A percentile compares a stretch with the other conserved stretches of the same genome.
Evolutionary conservation across 1,140 invertebrate species (phyloP).

Genomic region (Colletes latitarsis): DNA sequence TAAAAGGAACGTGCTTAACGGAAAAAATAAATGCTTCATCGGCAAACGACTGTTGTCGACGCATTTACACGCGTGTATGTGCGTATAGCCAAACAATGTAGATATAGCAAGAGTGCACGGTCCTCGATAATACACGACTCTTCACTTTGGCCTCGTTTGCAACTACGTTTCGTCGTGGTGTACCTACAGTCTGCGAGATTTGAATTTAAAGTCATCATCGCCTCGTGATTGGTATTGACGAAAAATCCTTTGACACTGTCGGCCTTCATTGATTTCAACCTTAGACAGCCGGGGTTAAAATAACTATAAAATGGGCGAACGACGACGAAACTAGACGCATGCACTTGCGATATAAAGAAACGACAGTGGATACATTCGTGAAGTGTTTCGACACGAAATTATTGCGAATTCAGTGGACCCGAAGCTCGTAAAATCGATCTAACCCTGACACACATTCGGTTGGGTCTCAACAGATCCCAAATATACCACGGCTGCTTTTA

Average conservation of each 20-base stretch:
- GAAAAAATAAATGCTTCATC: neutral
- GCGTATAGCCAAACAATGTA: conserved; percentile 21
- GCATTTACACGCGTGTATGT: neutral
- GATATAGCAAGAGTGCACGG: conserved; percentile 17
- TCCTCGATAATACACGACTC: conserved; percentile 36
- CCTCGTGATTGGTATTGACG: conserved; percentile 31
- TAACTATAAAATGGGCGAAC: neutral
- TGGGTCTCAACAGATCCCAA: neutral
- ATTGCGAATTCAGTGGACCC: conserved; percentile 32
- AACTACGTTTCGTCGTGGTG: conserved; percentile 25
- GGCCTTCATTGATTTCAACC: conserved; percentile 30
- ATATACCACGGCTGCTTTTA: neutral
- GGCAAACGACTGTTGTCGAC: neutral
- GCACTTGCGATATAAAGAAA: conserved; percentile 8
- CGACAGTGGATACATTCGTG: neutral
- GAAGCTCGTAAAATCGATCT: conserved; percentile 53
- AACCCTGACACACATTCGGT: conserved; percentile 58
- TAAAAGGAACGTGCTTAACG: neutral
- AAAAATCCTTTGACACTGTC: conserved; percentile 30
- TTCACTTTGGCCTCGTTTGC: conserved; percentile 56
- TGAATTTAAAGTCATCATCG: conserved; percentile 51
- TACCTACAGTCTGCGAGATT: conserved; percentile 44
- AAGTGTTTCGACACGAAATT: conserved; percentile 36
- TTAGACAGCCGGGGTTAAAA: neutral
- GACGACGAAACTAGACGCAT: neutral